These are phyloP conservation scores for Pangasius djambal DNA, from an alignment of 2,797 vertebrate genomes.

Conservation along the genomic window DNA sequence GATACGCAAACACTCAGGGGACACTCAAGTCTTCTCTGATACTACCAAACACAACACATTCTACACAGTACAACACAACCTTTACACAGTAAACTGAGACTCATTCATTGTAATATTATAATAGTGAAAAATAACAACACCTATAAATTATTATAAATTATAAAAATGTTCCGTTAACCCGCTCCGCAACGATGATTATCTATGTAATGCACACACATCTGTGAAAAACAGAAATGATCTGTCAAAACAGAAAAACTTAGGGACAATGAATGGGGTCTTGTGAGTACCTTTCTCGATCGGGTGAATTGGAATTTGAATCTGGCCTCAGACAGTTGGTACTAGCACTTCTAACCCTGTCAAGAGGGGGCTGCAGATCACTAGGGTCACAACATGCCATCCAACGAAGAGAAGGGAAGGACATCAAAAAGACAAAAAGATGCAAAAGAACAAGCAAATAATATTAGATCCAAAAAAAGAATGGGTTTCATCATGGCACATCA, in stretches of 20 bases:
- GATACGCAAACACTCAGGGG: constrained; percentile 43
- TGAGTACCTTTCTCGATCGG: constrained; percentile 98
- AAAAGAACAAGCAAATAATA: constrained; percentile 68
- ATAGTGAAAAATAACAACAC: constrained; percentile 5
- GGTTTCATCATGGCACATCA: constrained; percentile 76
- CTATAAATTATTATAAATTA: background rate
- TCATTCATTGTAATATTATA: background rate
- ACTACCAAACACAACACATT: constrained; percentile 31
- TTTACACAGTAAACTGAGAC: constrained; percentile 18
- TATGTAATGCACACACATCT: constrained; percentile 27
- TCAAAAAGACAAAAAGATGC: constrained; percentile 59
- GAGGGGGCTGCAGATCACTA: constrained; percentile 98
- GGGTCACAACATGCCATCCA: constrained; percentile 94
- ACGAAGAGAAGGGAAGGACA: constrained; percentile 82
- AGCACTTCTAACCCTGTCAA: constrained; percentile 99
- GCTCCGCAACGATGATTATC: background rate
- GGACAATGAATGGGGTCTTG: constrained; percentile 60
- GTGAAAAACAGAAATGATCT: constrained; percentile 27
- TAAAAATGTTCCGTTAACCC: constrained; percentile 5
- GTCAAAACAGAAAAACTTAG: constrained; percentile 41
- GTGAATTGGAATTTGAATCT: constrained; percentile 96
- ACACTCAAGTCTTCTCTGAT: constrained; percentile 18
- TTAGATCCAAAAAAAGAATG: constrained; percentile 74
- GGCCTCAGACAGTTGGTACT: constrained; percentile 99
- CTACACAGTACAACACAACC: constrained; percentile 32